Percentiles rank a stretch among this genome's conserved stretches.
Conservation (phyloP, 2,888 invertebrate species). For the Acronicta aceris region DNA sequence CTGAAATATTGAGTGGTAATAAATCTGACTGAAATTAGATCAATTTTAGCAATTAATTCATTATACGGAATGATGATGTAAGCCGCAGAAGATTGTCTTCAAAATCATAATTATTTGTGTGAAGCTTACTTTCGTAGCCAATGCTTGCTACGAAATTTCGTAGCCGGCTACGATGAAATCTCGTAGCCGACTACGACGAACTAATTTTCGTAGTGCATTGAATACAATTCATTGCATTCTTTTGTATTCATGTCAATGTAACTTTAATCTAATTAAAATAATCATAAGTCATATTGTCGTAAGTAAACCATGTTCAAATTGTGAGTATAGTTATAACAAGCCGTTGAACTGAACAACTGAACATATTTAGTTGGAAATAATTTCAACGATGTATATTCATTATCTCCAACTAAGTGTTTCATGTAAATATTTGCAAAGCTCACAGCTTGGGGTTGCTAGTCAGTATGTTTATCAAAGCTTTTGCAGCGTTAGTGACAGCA, state of each 20-base stretch:
- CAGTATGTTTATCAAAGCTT: constrained; percentile 31
- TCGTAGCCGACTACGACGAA: constrained; percentile 24
- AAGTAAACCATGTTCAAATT: too few species aligned
- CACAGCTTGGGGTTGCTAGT: constrained; percentile 5
- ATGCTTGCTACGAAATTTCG: constrained; percentile 18
- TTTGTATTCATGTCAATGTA: too few species aligned
- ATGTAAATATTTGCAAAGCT: constrained; percentile 16
- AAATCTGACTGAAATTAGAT: too few species aligned
- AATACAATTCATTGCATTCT: too few species aligned
- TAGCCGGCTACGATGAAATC: constrained; percentile 16
- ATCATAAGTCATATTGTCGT: background rate
- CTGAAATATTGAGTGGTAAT: constrained; percentile 11
- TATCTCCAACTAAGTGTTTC: constrained; percentile 2
- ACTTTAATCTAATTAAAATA: too few species aligned
- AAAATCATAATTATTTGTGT: too few species aligned
- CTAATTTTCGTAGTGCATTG: constrained; percentile 19
- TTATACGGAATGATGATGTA: too few species aligned
- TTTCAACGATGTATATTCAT: constrained; percentile 6
- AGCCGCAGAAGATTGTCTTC: too few species aligned
- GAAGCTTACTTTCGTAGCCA: background rate
- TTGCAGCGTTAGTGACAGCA: constrained; percentile 25
- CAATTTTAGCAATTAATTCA: too few species aligned
- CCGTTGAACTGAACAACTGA: too few species aligned
- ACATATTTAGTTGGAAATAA: background rate
- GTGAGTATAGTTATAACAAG: too few species aligned